These are phyloP conservation scores for Quadriops clusia DNA, from an alignment of 2,888 invertebrate genomes.

Conservation along the genomic window DNA sequence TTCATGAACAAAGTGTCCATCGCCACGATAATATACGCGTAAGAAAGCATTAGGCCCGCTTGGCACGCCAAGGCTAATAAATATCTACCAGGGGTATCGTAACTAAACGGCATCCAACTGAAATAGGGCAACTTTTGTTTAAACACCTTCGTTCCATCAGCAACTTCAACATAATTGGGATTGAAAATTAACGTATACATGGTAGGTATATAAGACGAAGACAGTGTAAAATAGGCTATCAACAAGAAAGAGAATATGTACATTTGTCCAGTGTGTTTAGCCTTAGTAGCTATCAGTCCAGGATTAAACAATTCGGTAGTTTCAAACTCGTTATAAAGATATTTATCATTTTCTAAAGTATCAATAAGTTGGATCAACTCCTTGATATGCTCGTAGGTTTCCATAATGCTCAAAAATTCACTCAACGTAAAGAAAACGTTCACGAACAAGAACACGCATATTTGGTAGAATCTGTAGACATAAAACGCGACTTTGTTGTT, in stretches of 20 bases:
- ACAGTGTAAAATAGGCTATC: conserved; percentile 25
- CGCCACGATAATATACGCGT: conserved; percentile 27
- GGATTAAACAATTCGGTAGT: conserved; percentile 20
- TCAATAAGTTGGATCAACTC: conserved; percentile 21
- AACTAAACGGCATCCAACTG: conserved; percentile 29
- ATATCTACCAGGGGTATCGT: conserved; percentile 22
- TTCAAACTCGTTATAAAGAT: conserved; percentile 24
- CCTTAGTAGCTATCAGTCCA: conserved; percentile 18
- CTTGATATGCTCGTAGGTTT: conserved; percentile 21
- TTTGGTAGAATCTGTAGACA: conserved; percentile 23
- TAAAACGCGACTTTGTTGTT: conserved; percentile 15
- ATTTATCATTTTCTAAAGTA: conserved; percentile 21
- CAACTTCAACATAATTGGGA: conserved; percentile 12
- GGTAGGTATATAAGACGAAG: conserved; percentile 26
- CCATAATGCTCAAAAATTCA: conserved; percentile 26
- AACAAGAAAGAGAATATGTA: conserved; percentile 24
- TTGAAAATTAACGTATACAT: conserved; percentile 17
- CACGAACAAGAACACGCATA: conserved; percentile 24
- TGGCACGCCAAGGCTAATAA: conserved; percentile 28
- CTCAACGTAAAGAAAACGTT: conserved; percentile 26
- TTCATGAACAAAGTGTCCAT: conserved; percentile 30
- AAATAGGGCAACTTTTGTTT: conserved; percentile 24
- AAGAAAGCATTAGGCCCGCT: conserved; percentile 27
- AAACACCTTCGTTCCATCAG: conserved; percentile 13
- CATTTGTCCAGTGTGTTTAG: conserved; percentile 23